Base-by-base conservation (phyloP, 1,140 invertebrate genomes). In the Diprion similis region DNA sequence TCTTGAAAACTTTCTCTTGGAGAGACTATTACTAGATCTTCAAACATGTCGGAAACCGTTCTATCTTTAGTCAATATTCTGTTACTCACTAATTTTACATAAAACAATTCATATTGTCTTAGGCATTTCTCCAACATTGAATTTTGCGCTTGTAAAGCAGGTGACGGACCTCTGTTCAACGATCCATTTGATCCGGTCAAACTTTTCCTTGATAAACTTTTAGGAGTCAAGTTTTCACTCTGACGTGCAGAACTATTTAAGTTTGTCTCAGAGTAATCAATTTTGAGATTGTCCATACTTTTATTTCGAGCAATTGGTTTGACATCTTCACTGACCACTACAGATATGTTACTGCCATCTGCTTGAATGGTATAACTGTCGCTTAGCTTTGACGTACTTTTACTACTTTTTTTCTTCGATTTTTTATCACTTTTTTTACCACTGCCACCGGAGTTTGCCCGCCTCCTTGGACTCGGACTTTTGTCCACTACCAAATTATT, bases 71-170 rank as follows among this genome's bases (percentile, higher is more conserved):
- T 84, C 1, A 91, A 75, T 47, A 90, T 84, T 48, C 85, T 84
- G 1, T 84, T 80, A 9, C 84, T 86, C 1, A 92, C 78, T 75
- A 93, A 89, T 59, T 89, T 89, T 1, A 92, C 89, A 77, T 92
- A 93, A 76, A 95, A 94, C 15, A 89, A 85, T 81, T 95, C 91
- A 77, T 94, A 95, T 73, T 91, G 89, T 71, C 91, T 88, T 13
- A 93, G 88, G 82, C 93, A 94, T 76, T 91, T 91, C 74, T 90
- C 90, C 3, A 91, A 70, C 78, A 91, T 89, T 0, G 90, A 87
- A 65, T 89, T 83, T 11, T 87, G 87, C 0, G 82, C 79, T 59
- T 84, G 83, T 37, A 81, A 79, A 0, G 82, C 83, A 1, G 85
- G 84, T 8, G 85, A 86, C 10, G 82, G 73, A 17, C 73, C 78